These are phyloP conservation scores for Chelon labrosus DNA, from an alignment of 2,797 vertebrate species.

Conservation along the genomic window DNA sequence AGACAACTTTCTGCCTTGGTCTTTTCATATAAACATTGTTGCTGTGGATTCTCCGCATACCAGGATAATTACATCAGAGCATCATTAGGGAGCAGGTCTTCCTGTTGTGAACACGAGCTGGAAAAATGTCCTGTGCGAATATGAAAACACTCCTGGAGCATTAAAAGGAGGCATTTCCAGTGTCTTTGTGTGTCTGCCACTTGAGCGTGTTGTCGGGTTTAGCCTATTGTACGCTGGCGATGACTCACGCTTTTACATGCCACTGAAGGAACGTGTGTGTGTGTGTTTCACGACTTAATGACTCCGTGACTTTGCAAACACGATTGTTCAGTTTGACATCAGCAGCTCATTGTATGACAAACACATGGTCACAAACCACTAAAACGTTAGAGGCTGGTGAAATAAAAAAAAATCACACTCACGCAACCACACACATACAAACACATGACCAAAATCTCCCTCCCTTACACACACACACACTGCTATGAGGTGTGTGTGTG, in stretches of 20 bases:
- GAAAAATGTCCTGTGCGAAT: conserved; percentile 57
- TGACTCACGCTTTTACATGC: conserved; percentile 27
- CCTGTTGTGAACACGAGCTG: conserved; percentile 64
- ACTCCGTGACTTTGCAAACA: conserved; percentile 30
- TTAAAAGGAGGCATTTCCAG: conserved; percentile 34
- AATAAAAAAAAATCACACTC: background rate
- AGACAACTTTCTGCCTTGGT: background rate
- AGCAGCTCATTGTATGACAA: conserved; percentile 53
- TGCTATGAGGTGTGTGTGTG: too few relatives aligned
- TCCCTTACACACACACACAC: background rate
- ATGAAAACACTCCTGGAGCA: conserved; percentile 35
- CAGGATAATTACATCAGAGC: conserved; percentile 43
- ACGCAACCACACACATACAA: conserved; percentile 7
- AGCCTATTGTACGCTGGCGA: background rate
- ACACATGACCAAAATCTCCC: background rate
- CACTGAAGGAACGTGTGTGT: conserved; percentile 7
- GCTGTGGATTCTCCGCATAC: conserved; percentile 30
- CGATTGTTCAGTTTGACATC: conserved; percentile 39
- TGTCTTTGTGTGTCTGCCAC: background rate
- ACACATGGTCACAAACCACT: conserved; percentile 37
- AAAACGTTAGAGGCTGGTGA: conserved; percentile 11
- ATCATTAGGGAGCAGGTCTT: conserved; percentile 46
- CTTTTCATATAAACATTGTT: background rate
- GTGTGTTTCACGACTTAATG: conserved; percentile 10
- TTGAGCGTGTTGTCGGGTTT: conserved; percentile 3